phyloP scores from a whole-genome alignment of 2,888 invertebrate species.

The Pyrgus malvae region DNA sequence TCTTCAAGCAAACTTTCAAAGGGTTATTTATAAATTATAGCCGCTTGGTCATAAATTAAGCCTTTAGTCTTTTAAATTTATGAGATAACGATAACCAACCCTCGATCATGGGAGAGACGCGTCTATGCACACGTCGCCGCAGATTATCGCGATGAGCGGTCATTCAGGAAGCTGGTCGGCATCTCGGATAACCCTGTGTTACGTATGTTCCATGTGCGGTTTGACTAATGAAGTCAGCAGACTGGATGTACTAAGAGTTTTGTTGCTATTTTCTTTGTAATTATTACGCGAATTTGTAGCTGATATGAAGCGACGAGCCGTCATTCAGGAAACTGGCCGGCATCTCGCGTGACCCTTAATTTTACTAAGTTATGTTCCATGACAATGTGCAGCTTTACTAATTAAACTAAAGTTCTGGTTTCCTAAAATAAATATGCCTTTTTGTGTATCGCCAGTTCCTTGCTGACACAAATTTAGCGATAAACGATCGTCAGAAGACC shows the following conservation, averaged over 20 bases:
- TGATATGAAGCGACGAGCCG: neutral
- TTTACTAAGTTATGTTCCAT: too few species aligned
- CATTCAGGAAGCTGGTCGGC: slow-evolving; percentile 53
- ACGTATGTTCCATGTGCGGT: slow-evolving; percentile 33
- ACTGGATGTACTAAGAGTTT: neutral
- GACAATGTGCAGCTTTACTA: too few species aligned
- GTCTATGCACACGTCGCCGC: slow-evolving; percentile 51
- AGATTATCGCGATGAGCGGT: slow-evolving; percentile 50
- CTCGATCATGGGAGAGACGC: slow-evolving; percentile 47
- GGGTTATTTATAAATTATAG: neutral
- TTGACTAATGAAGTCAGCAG: neutral
- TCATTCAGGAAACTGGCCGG: too few species aligned
- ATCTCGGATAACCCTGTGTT: slow-evolving; percentile 53
- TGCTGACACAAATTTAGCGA: too few species aligned
- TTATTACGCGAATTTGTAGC: too few species aligned
- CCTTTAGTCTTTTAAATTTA: slow-evolving; percentile 14
- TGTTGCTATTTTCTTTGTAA: neutral
- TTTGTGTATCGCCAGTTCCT: too few species aligned
- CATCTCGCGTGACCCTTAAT: too few species aligned
- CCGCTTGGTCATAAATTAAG: slow-evolving; percentile 11
- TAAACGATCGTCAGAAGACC: too few species aligned
- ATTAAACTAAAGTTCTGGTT: too few species aligned
- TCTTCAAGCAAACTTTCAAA: too few species aligned
- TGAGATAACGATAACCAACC: slow-evolving; percentile 43
- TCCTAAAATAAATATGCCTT: too few species aligned